These are phyloP conservation scores for Amazona finschi DNA, from an alignment of 2,797 vertebrate species.

Conservation along the genomic window DNA sequence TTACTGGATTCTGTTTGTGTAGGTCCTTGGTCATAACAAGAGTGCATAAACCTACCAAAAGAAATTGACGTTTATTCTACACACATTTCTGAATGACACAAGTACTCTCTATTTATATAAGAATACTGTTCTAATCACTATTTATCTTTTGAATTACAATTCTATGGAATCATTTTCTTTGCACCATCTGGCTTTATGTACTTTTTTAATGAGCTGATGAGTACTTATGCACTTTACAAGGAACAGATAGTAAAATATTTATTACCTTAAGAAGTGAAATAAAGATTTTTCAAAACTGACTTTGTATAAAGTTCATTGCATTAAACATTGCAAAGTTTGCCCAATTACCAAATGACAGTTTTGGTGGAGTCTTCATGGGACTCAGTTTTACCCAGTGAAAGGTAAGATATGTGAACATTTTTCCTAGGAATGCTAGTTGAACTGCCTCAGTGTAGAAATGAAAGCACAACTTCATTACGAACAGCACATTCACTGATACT, in stretches of 20 bases:
- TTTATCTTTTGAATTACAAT: constrained; percentile 30
- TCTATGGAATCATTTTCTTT: constrained; percentile 6
- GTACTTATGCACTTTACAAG: constrained; percentile 6
- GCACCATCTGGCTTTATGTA: not conserved
- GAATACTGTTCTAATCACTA: constrained; percentile 22
- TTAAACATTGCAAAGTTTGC: not conserved
- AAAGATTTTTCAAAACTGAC: not conserved
- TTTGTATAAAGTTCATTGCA: not conserved
- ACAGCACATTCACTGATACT: not conserved
- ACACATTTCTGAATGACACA: not conserved
- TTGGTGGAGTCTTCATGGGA: not conserved
- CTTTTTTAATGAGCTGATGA: constrained; percentile 39
- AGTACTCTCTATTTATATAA: constrained; percentile 22
- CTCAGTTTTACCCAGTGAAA: not conserved
- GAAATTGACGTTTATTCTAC: not conserved
- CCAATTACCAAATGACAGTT: not conserved
- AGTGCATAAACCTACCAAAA: not conserved
- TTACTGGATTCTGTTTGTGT: not conserved
- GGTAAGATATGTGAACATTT: not conserved
- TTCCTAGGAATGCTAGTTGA: not conserved
- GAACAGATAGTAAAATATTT: not conserved
- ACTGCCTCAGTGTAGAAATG: not conserved
- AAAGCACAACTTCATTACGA: not conserved
- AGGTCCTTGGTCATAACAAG: not conserved
- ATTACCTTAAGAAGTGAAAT: not conserved